These are phyloP conservation scores for Helogale parvula DNA, from an alignment of 2,113 vertebrate species.

Conservation along the genomic window DNA sequence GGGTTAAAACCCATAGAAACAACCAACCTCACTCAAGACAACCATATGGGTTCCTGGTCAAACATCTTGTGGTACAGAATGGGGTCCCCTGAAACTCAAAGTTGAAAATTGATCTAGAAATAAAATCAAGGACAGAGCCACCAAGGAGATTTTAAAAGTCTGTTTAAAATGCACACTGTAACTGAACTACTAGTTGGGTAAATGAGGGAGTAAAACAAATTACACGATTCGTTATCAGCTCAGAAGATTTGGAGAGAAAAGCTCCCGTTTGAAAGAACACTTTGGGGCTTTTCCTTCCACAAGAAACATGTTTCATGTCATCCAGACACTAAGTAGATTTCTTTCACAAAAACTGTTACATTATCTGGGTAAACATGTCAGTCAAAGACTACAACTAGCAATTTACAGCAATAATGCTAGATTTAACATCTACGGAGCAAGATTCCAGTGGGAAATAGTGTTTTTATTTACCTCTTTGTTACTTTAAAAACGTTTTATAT, in stretches of 20 bases:
- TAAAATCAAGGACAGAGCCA: background rate
- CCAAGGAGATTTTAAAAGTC: background rate
- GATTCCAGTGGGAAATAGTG: slow-evolving; percentile 79
- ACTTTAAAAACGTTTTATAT: slow-evolving; percentile 61
- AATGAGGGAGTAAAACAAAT: slow-evolving; percentile 74
- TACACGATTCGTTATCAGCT: slow-evolving; percentile 68
- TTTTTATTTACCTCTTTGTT: slow-evolving; percentile 84
- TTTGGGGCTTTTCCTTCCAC: slow-evolving; percentile 80
- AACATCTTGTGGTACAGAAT: background rate
- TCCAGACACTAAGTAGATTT: slow-evolving; percentile 87
- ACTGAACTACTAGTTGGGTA: slow-evolving; percentile 47
- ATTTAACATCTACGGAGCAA: slow-evolving; percentile 81
- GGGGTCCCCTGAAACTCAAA: background rate
- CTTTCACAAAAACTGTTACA: slow-evolving; percentile 87
- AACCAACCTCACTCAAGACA: background rate
- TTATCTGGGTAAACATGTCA: slow-evolving; percentile 89
- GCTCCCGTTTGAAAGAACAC: slow-evolving; percentile 73
- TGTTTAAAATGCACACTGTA: background rate
- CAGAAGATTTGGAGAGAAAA: slow-evolving; percentile 70
- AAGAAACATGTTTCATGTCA: slow-evolving; percentile 83
- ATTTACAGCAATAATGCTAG: slow-evolving; percentile 85
- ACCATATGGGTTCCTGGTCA: background rate
- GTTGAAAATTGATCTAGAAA: slow-evolving; percentile 25
- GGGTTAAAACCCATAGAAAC: background rate
- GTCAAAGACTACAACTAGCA: slow-evolving; percentile 87